These are phyloP conservation scores for Oceanites oceanicus DNA, from an alignment of 2,113 vertebrate genomes.

Conservation along the genomic window DNA sequence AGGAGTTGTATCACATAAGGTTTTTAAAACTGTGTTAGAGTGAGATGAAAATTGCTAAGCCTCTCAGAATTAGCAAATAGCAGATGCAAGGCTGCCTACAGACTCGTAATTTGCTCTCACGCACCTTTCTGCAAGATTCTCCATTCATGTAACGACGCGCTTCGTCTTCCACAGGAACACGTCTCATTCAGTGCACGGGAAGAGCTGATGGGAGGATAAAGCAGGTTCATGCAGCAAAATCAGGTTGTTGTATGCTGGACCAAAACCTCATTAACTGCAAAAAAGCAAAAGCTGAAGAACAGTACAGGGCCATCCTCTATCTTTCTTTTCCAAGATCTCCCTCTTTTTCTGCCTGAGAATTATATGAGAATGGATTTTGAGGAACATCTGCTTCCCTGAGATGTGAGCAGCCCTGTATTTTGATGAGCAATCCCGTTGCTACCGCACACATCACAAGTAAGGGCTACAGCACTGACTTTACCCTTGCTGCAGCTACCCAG, in stretches of 20 bases:
- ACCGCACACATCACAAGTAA: fast-evolving
- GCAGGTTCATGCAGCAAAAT: not conserved
- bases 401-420: not conserved
- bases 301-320: not conserved
- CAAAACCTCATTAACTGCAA: not conserved
- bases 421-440: not conserved
- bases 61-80: not conserved
- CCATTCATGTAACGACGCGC: not conserved
- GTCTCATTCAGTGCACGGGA: not conserved
- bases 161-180: not conserved
- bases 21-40: not conserved
- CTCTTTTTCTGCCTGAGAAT: not conserved
- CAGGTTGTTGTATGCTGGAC: not conserved
- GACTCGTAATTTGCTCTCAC: fast-evolving
- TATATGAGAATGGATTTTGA: not conserved
- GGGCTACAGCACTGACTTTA: not conserved
- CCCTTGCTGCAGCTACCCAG: not conserved
- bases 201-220: not conserved
- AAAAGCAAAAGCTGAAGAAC: not conserved
- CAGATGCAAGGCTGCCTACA: not conserved
- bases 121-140: not conserved
- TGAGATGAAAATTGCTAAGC: not conserved
- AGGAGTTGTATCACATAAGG: not conserved
- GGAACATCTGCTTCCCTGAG: not conserved
- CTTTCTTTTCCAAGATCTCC: not conserved